A percentile compares a stretch with the other conserved stretches of the same genome.
Conservation (phyloP, 2,888 invertebrate species). For the Sylvicola fuscatus region DNA sequence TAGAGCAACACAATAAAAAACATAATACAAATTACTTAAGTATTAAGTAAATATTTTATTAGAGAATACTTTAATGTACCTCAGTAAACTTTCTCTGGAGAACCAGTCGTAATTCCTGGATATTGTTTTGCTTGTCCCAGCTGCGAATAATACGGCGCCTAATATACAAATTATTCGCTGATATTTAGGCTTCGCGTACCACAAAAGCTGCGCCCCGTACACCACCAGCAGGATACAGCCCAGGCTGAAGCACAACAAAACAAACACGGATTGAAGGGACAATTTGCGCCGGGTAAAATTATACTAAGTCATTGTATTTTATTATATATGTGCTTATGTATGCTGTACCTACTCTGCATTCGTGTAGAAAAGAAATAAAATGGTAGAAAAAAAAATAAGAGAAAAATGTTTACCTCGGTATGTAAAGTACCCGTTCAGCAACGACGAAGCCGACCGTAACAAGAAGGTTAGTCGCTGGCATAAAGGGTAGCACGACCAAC, state of each 20-base stretch:
- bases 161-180: conserved; percentile 27
- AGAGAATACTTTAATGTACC: conserved; percentile 25
- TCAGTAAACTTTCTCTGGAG: conserved; percentile 52
- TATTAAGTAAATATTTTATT: too few relatives aligned
- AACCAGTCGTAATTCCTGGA: conserved; percentile 57
- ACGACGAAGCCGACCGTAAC: conserved; percentile 68
- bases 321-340: too few relatives aligned
- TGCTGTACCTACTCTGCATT: too few relatives aligned
- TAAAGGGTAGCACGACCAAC: conserved; percentile 58
- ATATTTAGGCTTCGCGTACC: conserved; percentile 27
- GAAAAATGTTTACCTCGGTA: conserved; percentile 42
- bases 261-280: conserved; percentile 1
- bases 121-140: conserved; percentile 43
- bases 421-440: conserved; percentile 74
- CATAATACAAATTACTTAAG: too few relatives aligned
- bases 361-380: too few relatives aligned
- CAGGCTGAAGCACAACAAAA: conserved; percentile 31
- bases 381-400: too few relatives aligned
- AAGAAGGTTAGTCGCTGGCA: conserved; percentile 68
- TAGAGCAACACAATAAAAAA: background rate
- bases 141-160: conserved; percentile 34
- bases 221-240: conserved; percentile 60
- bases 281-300: too few relatives aligned
- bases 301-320: too few relatives aligned
- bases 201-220: conserved; percentile 48